Evolutionary conservation across 2,888 invertebrate genomes (phyloP), one percentile per base, ranked within the genome.

Genomic region (Criorhina ranunculi): DNA sequence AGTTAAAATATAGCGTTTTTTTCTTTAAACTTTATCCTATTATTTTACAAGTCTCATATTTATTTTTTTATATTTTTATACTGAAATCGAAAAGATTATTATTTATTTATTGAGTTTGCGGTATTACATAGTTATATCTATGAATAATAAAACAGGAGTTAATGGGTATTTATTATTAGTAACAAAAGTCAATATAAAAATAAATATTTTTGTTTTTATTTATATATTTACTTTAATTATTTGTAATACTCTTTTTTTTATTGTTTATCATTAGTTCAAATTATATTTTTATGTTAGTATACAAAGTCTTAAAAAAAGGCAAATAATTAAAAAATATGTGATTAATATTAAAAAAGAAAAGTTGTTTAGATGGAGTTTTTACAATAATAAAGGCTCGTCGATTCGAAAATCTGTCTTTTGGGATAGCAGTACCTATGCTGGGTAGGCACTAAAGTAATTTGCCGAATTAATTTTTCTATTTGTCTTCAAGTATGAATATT

Each of bases 151-250:
- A 79, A 78, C 72, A 83, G 78, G 60, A 78, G 55, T 79, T 73
- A 79, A 78, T 66, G 55, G 33, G 31, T 67, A 42, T 66, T 46
- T 64, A 37, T 49, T 62, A 60, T 69, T 73, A 67, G 83, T 83
- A 83, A 83, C 83, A 83, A 83, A 83, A 83, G 78, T 79, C 83
- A 67, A 83, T 83, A 83, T 83, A 83, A 83, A 83, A 83, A 83
- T 83, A 83, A 83, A 79, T 83, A 53, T 69, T 37, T 64, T 55
- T 62, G 64, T 60, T 70, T 72, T 51, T 49, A 70, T 55, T 42
- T 60, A 55, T 69, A 37, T 69, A 33, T 64, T 69, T 15, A 31
- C 3, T 57, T 59, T 12, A 46, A 44, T 59, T 69, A 24, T 59
- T 66, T 35, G 72, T 49, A 83, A 67, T 60, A 73, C 40, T n/a